Evolutionary conservation across 2,113 vertebrate species (phyloP).

Genomic region (Tursiops truncatus): DNA sequence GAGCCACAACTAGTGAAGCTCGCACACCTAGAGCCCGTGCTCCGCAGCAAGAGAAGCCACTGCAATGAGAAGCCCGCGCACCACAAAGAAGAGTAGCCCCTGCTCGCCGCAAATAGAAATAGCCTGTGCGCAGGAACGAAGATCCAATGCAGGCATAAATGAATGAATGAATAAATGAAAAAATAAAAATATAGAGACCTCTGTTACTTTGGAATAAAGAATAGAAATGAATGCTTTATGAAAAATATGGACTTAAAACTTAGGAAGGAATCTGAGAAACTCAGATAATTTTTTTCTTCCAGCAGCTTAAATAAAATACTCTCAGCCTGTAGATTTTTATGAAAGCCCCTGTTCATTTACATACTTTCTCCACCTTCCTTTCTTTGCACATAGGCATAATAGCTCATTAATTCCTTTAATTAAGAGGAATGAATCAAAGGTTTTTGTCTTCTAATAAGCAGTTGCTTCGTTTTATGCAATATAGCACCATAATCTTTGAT

Average conservation of each 20-base stretch:
- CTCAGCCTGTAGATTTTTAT: background rate
- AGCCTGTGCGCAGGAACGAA: too few relatives aligned
- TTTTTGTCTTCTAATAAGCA: constrained; percentile 52
- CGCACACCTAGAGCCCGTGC: too few relatives aligned
- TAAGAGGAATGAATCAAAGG: constrained; percentile 49
- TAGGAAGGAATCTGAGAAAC: constrained; percentile 15
- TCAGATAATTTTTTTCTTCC: background rate
- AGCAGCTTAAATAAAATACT: background rate
- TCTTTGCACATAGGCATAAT: background rate
- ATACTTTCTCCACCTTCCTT: constrained; percentile 12
- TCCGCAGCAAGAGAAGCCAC: too few relatives aligned
- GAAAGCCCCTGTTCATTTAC: background rate
- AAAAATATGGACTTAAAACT: constrained; percentile 10
- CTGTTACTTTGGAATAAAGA: constrained; percentile 20
- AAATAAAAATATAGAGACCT: background rate
- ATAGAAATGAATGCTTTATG: background rate
- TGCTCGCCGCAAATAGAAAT: too few relatives aligned
- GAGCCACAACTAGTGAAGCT: too few relatives aligned
- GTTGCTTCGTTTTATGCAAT: constrained; percentile 41
- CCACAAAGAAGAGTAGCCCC: too few relatives aligned
- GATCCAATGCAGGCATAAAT: too few relatives aligned
- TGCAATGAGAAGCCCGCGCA: too few relatives aligned
- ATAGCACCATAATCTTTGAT: constrained; percentile 48
- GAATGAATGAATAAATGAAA: too few relatives aligned
- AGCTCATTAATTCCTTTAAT: constrained; percentile 60